Base-by-base conservation (phyloP, 2,797 vertebrate genomes). In the Hydrolagus colliei region DNA sequence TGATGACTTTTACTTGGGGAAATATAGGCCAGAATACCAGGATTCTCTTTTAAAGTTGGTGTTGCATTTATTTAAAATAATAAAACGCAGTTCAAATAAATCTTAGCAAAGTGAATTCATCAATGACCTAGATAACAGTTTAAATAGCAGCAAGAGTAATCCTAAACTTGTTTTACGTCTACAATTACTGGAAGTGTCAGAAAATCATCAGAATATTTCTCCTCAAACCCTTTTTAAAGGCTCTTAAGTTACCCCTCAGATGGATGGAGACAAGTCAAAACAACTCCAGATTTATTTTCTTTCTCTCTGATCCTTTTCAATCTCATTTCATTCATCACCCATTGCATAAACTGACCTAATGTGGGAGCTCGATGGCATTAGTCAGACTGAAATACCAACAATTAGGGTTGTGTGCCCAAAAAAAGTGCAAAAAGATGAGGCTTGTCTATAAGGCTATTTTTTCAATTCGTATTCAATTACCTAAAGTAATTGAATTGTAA, bases 261-360 rank as follows among this genome's bases (percentile, higher is more conserved):
- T 71, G 79, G 65, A n/a, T 27, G n/a, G 65, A 84, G 68, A 18
- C 5, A 82, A 82, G 63, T 84, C 32, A 84, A 71, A 84, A 84
- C 65, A 84, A 84, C 41, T 84, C 16, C 32, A 20, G 16, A 5
- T 41, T 84, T 18, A 84, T 67, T 84, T 52, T 84, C 79, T 41
- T 67, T 84, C 12, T n/a, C 75, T 68, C 14, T 84, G 79, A 68
- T 27, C 32, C 65, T 41, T 84, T 84, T 32, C 61, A 80, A 13
- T 80, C 13, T 27, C 22, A 32, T 80, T 80, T 84, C 79, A 84
- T 84, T 41, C 65, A 84, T 84, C 63, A 68, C 9, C 79, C 9
- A 12, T 84, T 84, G 65, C 41, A 68, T 84, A 84, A 84, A 84
- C 79, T 35, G 32, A 10, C 79, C 67, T 68, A 63, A 84, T 32